phyloP scores from a whole-genome alignment of 2,113 vertebrate genomes.

The Lepus timidus region DNA sequence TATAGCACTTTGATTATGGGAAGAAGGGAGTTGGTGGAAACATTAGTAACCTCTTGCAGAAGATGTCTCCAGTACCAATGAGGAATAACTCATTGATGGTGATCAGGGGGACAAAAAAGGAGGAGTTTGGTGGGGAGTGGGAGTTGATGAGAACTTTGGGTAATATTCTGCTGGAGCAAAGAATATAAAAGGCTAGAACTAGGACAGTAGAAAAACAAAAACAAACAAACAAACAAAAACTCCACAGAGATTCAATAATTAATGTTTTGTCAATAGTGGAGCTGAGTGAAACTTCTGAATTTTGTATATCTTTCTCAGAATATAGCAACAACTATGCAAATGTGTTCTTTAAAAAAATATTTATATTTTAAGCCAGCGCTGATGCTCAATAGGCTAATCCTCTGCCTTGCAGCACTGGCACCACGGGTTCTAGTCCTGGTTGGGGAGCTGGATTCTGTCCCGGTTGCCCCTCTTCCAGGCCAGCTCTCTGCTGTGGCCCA shows the following conservation, averaged over 20 bases:
- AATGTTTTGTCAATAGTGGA: neutral
- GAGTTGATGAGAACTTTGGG: fast-evolving
- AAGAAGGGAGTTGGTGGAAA: neutral
- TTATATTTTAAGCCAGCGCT: too few species aligned
- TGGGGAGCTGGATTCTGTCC: too few species aligned
- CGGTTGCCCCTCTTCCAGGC: too few species aligned
- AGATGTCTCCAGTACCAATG: neutral
- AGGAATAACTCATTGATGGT: neutral
- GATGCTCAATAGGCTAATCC: too few species aligned
- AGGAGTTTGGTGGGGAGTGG: fast-evolving
- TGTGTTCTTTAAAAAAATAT: neutral
- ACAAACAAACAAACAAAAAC: too few species aligned
- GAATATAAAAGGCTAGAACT: neutral
- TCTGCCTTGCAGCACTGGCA: too few species aligned
- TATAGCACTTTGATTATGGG: neutral
- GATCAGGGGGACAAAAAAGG: neutral
- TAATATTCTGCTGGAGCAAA: neutral
- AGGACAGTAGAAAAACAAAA: neutral
- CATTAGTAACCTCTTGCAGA: neutral
- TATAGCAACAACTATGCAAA: neutral
- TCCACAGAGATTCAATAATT: neutral
- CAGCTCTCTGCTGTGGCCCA: too few species aligned
- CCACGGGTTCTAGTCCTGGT: too few species aligned
- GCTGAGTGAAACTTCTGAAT: neutral
- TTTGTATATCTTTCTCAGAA: neutral